Evolutionary conservation across 1,140 invertebrate genomes (phyloP).

Genomic region (Gonioctena quinquepunctata): DNA sequence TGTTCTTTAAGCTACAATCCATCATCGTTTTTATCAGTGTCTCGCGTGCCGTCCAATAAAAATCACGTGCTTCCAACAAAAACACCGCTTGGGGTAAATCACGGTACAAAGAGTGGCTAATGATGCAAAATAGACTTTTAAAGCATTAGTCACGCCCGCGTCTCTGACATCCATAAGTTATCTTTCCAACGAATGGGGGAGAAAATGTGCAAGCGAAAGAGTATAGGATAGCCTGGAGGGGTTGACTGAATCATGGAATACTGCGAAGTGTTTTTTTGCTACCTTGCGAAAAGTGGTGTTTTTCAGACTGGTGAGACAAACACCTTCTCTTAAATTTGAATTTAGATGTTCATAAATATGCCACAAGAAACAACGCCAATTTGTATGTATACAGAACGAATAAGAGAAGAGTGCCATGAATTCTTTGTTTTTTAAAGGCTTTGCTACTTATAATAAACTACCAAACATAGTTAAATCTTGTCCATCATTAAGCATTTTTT

Average conservation of each 20-base stretch:
- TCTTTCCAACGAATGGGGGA: constrained; percentile 5
- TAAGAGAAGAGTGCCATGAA: too few species aligned
- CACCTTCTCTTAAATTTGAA: too few species aligned
- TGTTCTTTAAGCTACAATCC: background rate
- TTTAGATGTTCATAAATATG: too few species aligned
- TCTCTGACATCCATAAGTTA: constrained; percentile 18
- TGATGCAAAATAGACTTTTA: constrained; percentile 23
- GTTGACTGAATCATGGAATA: background rate
- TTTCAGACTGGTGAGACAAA: too few species aligned
- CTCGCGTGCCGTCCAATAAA: constrained; percentile 15
- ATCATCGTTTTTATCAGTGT: constrained; percentile 10
- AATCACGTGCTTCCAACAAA: constrained; percentile 14
- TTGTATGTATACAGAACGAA: too few species aligned
- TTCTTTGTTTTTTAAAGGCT: too few species aligned
- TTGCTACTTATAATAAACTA: too few species aligned
- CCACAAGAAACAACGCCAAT: too few species aligned
- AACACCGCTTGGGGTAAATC: constrained; percentile 18
- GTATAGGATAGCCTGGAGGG: background rate
- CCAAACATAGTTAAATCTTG: too few species aligned
- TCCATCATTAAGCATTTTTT: too few species aligned
- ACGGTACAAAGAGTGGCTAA: constrained; percentile 19
- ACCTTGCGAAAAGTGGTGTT: too few species aligned
- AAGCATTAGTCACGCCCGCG: constrained; percentile 26
- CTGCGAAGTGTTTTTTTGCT: background rate
- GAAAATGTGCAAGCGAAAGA: background rate